Evolutionary conservation across 92 coral and sea anemone genomes (phyloP).

Genomic region (Heliopora coerulea): DNA sequence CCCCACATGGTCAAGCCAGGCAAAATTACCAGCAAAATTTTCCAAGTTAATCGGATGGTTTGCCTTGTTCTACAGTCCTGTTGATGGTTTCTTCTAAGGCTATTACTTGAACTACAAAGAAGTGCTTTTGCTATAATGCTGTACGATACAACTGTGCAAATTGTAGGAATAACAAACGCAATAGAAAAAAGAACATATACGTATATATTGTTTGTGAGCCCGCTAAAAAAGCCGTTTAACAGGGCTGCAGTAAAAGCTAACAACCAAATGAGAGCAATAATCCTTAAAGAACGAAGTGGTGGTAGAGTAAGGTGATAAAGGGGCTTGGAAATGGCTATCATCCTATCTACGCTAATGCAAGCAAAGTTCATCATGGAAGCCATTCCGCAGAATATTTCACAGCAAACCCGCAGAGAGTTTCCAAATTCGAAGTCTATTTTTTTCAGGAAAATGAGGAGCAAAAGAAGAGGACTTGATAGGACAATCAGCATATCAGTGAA

Average conservation of each 20-base stretch:
- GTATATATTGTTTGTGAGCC: neutral
- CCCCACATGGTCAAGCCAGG: constrained; percentile 25
- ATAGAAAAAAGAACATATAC: neutral
- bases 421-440: constrained; percentile 16
- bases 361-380: constrained; percentile 4
- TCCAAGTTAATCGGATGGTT: constrained; percentile 11
- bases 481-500: constrained; percentile 4
- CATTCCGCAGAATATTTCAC: constrained; percentile 11
- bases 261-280: constrained; percentile 9
- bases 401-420: neutral
- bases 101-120: neutral
- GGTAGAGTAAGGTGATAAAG: constrained; percentile 17
- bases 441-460: neutral
- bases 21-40: constrained; percentile 15
- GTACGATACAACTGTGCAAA: constrained; percentile 13
- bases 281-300: constrained; percentile 12
- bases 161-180: constrained; percentile 28
- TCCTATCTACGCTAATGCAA: constrained; percentile 29
- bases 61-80: neutral
- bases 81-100: neutral
- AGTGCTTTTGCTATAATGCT: constrained; percentile 3
- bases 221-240: neutral
- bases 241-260: neutral
- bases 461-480: neutral
- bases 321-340: constrained; percentile 13